Evolutionary conservation across 1,140 invertebrate genomes (phyloP), one percentile per base, ranked within the genome.

Genomic region (Penaeus chinensis): DNA sequence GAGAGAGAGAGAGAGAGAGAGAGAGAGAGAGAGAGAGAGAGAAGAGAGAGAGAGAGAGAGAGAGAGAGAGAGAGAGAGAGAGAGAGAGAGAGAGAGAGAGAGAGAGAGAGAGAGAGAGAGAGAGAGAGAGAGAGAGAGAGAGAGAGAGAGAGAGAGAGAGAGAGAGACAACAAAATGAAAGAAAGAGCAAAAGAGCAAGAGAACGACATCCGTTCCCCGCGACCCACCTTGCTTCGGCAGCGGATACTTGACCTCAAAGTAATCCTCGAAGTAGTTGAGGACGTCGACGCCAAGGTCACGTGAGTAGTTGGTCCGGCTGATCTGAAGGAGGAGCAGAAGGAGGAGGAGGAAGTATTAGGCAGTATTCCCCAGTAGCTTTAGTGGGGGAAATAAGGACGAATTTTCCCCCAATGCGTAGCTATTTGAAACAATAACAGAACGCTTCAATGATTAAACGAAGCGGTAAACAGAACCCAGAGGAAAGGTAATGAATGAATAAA

Each of bases 181-280:
- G 4, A 61, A 27, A 13, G 27, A 61, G 19, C 1, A 54, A 60
- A 54, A 80, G 78, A 60, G 47, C 42, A 18, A 60, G 47, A 61
- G 47, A 62, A 7, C 42, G 47, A 80, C 3, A 71, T 32, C 20
- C 16, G 69, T 20, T 74, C 42, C 42, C 5, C n/a, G n/a, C 42
- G 0, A 88, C 91, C 93, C 93, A 96, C 95, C 96, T 91, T 97
- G 92, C 94, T 98, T 98, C 37, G 96, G 96, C 47, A 98, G 92
- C 18, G 97, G 97, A 93, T 98, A 99, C 60, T 94, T 92, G 77
- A 97, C 95, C 87, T 95, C 93, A 92, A 99, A 99, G 91, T 98
- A 97, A 32, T 96, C 93, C 62, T 96, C 95, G 92, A 96, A 99
- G 92, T 94, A 98, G 91, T 98, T 95, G 3, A 97, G 95, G 3